Evolutionary conservation across 2,797 vertebrate species (phyloP).

Genomic region (Gallinago nigripennis): DNA sequence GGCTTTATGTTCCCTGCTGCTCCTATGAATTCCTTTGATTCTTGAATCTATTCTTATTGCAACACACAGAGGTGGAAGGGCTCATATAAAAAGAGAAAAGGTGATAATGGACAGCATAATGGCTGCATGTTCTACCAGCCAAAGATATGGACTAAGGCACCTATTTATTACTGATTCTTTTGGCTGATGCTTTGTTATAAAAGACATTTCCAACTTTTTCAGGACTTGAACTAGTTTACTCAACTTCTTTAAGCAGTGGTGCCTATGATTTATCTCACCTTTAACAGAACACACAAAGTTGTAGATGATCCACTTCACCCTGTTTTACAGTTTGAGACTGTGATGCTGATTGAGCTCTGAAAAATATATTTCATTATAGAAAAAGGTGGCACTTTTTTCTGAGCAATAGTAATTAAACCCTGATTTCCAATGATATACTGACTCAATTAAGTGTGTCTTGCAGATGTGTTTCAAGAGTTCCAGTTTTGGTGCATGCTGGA

Average conservation of each 20-base stretch:
- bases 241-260: background rate
- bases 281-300: background rate
- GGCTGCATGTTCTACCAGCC: background rate
- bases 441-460: background rate
- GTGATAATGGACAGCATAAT: background rate
- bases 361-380: background rate
- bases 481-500: background rate
- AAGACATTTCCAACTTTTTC: background rate
- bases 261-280: background rate
- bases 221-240: background rate
- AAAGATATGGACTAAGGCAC: background rate
- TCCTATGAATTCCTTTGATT: slow-evolving; percentile 42
- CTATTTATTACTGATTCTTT: slow-evolving; percentile 14
- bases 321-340: background rate
- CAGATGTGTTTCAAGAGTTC: background rate
- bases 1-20: background rate
- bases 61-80: slow-evolving; percentile 37
- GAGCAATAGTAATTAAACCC: background rate
- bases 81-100: background rate
- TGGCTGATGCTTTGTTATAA: background rate
- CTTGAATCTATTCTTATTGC: slow-evolving; percentile 15
- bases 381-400: background rate
- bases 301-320: background rate
- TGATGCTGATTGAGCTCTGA: background rate
- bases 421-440: background rate